phyloP scores from a whole-genome alignment of 2,113 vertebrate species.

The Sphaerodactylus townsendi region DNA sequence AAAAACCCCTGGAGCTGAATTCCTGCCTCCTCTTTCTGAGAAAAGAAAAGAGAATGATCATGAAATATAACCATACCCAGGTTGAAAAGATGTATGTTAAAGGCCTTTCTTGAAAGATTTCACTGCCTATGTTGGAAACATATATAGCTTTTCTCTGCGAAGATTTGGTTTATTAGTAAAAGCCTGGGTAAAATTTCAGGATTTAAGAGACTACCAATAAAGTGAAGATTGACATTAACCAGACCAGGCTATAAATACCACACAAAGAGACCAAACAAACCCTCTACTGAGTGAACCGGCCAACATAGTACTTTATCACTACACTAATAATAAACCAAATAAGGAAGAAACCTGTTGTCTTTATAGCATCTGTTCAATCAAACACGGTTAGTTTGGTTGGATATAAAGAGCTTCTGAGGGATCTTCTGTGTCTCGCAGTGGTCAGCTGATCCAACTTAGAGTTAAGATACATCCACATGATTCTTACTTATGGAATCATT shows the following conservation, averaged over 20 bases:
- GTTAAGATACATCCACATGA: neutral
- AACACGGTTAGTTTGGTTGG: slow-evolving; percentile 58
- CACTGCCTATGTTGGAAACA: slow-evolving; percentile 52
- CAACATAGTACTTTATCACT: slow-evolving; percentile 63
- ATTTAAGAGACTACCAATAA: slow-evolving; percentile 84
- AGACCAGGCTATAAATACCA: slow-evolving; percentile 87
- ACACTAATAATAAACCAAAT: slow-evolving; percentile 57
- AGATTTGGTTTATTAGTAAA: slow-evolving; percentile 74
- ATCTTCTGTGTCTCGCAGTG: slow-evolving; percentile 28
- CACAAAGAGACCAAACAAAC: slow-evolving; percentile 82
- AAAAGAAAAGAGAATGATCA: neutral
- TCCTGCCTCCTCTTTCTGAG: neutral
- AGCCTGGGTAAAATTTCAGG: slow-evolving; percentile 80
- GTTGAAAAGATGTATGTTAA: slow-evolving; percentile 20
- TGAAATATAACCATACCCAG: slow-evolving; percentile 17
- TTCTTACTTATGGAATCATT: neutral
- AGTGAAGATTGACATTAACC: slow-evolving; percentile 83
- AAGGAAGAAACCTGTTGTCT: slow-evolving; percentile 70
- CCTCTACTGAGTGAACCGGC: slow-evolving; percentile 65
- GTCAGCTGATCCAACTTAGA: slow-evolving; percentile 50
- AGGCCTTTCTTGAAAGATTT: slow-evolving; percentile 47
- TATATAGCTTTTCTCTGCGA: slow-evolving; percentile 49
- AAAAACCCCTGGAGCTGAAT: slow-evolving; percentile 14
- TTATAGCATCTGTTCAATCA: slow-evolving; percentile 57
- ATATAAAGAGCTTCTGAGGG: slow-evolving; percentile 49